phyloP scores from a whole-genome alignment of 1,140 invertebrate genomes.

The Calliphora vicina region DNA sequence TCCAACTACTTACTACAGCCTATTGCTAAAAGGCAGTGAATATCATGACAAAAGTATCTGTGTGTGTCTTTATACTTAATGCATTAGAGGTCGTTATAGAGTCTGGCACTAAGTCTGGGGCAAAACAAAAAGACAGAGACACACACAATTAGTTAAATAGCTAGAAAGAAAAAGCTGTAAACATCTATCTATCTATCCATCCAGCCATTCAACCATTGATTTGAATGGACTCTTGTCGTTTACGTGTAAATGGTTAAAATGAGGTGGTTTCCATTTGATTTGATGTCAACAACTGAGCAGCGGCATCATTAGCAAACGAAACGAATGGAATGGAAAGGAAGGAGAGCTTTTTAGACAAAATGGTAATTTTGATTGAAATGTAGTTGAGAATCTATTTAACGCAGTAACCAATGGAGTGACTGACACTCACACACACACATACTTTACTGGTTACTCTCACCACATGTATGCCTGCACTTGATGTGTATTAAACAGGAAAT shows the following conservation, averaged over 20 bases:
- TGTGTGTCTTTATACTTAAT: neutral
- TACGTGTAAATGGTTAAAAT: neutral
- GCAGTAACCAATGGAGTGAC: neutral
- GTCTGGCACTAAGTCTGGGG: neutral
- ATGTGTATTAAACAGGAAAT: slow-evolving; percentile 10
- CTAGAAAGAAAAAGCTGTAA: too few relatives aligned
- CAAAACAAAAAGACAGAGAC: too few relatives aligned
- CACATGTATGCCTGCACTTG: neutral
- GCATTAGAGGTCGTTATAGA: neutral
- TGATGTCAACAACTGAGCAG: neutral
- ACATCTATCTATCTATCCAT: too few relatives aligned
- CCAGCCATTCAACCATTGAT: too few relatives aligned
- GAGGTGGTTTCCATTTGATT: slow-evolving; percentile 6
- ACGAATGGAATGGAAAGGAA: neutral
- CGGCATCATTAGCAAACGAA: neutral
- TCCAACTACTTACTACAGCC: too few relatives aligned
- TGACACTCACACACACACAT: neutral
- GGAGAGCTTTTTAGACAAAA: neutral
- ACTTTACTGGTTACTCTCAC: neutral
- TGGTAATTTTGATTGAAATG: neutral
- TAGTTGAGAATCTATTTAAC: neutral
- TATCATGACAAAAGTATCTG: too few relatives aligned
- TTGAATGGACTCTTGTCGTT: too few relatives aligned
- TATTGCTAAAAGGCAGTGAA: too few relatives aligned
- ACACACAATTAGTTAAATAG: too few relatives aligned